phyloP scores from a whole-genome alignment of 1,140 invertebrate genomes.

The Dreissena polymorpha region DNA sequence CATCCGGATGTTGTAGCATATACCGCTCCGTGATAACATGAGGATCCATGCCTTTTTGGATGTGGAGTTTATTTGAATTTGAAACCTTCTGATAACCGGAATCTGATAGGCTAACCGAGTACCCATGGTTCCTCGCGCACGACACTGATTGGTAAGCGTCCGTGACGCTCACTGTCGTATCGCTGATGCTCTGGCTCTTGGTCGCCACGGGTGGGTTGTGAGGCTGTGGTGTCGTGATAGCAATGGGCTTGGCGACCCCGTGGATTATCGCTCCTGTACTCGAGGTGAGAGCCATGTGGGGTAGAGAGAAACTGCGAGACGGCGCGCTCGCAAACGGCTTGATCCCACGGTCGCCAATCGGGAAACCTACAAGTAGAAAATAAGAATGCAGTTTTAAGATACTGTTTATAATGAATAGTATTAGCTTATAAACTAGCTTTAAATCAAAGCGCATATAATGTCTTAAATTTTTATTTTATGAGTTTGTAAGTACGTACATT shows the following conservation, averaged over 20 bases:
- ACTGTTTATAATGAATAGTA: no score
- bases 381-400: no score
- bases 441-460: no score
- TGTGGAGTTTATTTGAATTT: no score
- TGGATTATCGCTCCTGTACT: slow-evolving; percentile 31
- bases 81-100: neutral
- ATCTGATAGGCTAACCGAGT: slow-evolving; percentile 32
- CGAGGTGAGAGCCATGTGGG: slow-evolving; percentile 7
- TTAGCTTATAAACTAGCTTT: no score
- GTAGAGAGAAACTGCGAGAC: slow-evolving; percentile 19
- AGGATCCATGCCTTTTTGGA: neutral
- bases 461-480: no score
- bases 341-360: slow-evolving; percentile 18
- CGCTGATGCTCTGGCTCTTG: slow-evolving; percentile 42
- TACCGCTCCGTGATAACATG: slow-evolving; percentile 21
- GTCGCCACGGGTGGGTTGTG: slow-evolving; percentile 30
- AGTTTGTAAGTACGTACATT: no score
- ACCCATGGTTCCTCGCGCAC: slow-evolving; percentile 30
- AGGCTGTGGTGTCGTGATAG: slow-evolving; percentile 43
- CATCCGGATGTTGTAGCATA: slow-evolving; percentile 6
- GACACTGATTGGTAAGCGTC: slow-evolving; percentile 31
- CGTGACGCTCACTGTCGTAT: slow-evolving; percentile 42
- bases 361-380: slow-evolving; percentile 10
- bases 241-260: slow-evolving; percentile 43
- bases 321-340: slow-evolving; percentile 39